Base-by-base conservation (phyloP, 35 echinoderm and acorn worm genomes). In the Heliocidaris tuberculata region DNA sequence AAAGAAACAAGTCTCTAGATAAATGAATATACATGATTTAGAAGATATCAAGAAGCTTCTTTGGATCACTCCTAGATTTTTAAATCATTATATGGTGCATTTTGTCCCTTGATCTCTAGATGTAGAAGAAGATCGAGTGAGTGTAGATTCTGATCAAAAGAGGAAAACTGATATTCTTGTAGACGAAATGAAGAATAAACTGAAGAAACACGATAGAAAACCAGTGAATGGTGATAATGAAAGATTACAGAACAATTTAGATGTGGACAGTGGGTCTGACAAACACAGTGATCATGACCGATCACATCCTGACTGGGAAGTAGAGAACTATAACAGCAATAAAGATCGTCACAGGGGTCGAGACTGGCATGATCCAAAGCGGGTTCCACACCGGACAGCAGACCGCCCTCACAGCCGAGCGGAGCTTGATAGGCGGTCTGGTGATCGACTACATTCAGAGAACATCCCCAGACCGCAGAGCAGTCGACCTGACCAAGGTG, bases 151-250 rank as follows among this genome's bases (percentile, higher is more conserved):
- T 59, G 91, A 93, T 48, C 91, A 93, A 59, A 93, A 93, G n/a
- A 93, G 91, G 50, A 93, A 93, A 93, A 93, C 91, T 32, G 91
- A 93, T 59, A 59, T 50, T 49, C 29, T 93, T 13, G 91, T 93
- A 31, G 91, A 59, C 91, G 91, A 93, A 48, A 93, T 93, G 91
- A 93, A 93, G 91, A 93, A 93, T 59, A 48, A 93, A 93, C 91
- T 93, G 91, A 93, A 48, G 91, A 49, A 93, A 30, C 50, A 93
- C 2, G 91, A 93, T 11, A 93, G 50, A 27, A 93, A 59, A 29
- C 91, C 91, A 6, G 50, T 49, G 16, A 59, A 93, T 93, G 91
- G 91, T 0, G 91, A 93, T 11, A 93, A 59, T 93, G 91, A 59
- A 30, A 49, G 91, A 49, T 59, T 93, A 93, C 91, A 49, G 16